A percentile compares a stretch with the other conserved stretches of the same genome.
Conservation (phyloP, 2,888 invertebrate genomes). For the Stenolophus ochropezus region DNA sequence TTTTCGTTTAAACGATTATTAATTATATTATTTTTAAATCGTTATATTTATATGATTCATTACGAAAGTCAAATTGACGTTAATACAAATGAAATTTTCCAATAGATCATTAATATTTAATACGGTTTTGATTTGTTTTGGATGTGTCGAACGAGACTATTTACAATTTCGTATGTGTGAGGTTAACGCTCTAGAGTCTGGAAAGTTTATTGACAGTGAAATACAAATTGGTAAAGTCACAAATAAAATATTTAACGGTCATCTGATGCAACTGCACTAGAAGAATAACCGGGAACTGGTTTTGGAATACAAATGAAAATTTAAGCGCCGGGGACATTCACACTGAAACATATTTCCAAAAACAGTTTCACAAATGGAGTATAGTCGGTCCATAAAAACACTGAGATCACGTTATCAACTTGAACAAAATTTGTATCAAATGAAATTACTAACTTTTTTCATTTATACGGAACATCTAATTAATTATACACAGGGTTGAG, state of each 20-base stretch:
- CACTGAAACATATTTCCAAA: neutral
- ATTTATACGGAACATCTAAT: no score
- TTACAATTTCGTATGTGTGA: neutral
- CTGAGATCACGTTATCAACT: no score
- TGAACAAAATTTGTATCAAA: no score
- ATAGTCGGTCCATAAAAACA: no score
- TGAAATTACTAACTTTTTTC: no score
- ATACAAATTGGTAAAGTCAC: neutral
- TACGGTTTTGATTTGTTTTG: neutral
- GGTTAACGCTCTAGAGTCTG: neutral
- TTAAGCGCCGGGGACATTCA: neutral
- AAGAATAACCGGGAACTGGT: neutral
- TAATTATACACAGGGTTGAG: no score
- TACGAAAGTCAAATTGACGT: no score
- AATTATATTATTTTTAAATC: no score
- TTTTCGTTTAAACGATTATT: no score
- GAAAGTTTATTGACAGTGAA: constrained; percentile 3
- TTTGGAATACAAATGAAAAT: neutral
- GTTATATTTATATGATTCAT: no score
- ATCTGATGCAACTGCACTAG: neutral
- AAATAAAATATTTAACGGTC: neutral
- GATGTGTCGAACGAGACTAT: neutral
- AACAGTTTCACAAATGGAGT: neutral
- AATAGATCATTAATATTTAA: no score
- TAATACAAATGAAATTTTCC: no score